A percentile compares a stretch with the other conserved stretches of the same genome.
Conservation (phyloP, 2,888 invertebrate genomes). For the Drepanosiphum platanoidis region DNA sequence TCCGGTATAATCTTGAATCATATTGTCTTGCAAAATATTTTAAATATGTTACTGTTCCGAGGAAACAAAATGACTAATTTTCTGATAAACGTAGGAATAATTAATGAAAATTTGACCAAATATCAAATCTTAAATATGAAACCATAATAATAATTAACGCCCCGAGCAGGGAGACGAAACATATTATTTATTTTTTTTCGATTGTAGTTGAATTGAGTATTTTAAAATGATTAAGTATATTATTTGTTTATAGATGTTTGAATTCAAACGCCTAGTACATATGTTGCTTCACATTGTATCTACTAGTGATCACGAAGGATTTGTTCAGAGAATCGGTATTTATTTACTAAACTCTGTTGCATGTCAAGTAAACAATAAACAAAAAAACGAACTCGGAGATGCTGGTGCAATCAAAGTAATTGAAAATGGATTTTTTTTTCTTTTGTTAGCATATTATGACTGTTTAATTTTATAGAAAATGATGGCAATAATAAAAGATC, state of each 20-base stretch:
- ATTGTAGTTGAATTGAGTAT: too few species aligned
- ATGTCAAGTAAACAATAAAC: slow-evolving; percentile 93
- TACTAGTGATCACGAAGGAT: slow-evolving; percentile 85
- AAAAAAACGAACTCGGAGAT: slow-evolving; percentile 91
- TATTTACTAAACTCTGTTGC: slow-evolving; percentile 94
- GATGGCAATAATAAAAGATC: slow-evolving; percentile 85
- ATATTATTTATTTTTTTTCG: too few species aligned
- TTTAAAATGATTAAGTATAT: neutral
- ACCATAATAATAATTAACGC: too few species aligned
- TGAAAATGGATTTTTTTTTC: slow-evolving; percentile 63
- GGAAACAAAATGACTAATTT: too few species aligned
- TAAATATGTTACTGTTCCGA: too few species aligned
- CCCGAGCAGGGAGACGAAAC: too few species aligned
- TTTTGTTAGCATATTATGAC: neutral
- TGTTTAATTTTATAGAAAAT: slow-evolving; percentile 67
- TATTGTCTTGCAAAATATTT: too few species aligned
- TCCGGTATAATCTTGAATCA: too few species aligned
- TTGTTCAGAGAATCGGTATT: slow-evolving; percentile 93
- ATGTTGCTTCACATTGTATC: slow-evolving; percentile 84
- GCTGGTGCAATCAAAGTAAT: slow-evolving; percentile 85
- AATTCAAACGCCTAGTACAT: slow-evolving; percentile 86
- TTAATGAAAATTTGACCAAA: too few species aligned
- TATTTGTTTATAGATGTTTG: slow-evolving; percentile 77
- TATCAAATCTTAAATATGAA: too few species aligned
- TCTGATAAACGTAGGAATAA: too few species aligned